A percentile compares a stretch with the other conserved stretches of the same genome.
These are phyloP conservation scores for Callimorpha dominula DNA, from an alignment of 2,888 invertebrate species.

Conservation along the genomic window DNA sequence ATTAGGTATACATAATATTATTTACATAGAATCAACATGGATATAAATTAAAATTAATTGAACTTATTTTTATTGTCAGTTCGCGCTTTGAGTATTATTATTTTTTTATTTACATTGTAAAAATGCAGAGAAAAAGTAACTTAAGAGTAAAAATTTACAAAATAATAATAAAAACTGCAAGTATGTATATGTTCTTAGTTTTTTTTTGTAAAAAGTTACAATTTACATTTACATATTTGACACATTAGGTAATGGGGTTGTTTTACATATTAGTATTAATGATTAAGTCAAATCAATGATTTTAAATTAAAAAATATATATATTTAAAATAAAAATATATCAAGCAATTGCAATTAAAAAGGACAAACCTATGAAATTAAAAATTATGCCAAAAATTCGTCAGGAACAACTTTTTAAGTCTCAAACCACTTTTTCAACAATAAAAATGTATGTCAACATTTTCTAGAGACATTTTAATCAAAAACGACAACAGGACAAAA, in stretches of 20 bases:
- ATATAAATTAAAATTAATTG: constrained; percentile 76
- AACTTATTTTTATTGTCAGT: constrained; percentile 86
- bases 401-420: constrained; percentile 55
- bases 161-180: constrained; percentile 52
- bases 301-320: constrained; percentile 20
- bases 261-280: constrained; percentile 31
- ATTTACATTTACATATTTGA: constrained; percentile 49
- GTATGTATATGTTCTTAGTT: constrained; percentile 30
- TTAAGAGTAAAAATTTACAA: constrained; percentile 56
- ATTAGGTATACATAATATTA: constrained; percentile 63
- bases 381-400: constrained; percentile 31
- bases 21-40: constrained; percentile 70
- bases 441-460: constrained; percentile 48
- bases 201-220: constrained; percentile 43
- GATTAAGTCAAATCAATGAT: constrained; percentile 28
- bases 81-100: constrained; percentile 85
- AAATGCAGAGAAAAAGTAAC: constrained; percentile 64
- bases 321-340: constrained; percentile 27
- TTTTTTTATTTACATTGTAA: constrained; percentile 73
- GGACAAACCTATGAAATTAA: constrained; percentile 19
- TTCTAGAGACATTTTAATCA: constrained; percentile 51
- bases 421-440: constrained; percentile 45
- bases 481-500: constrained; percentile 53
- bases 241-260: constrained; percentile 48
- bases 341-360: constrained; percentile 9